phyloP scores from a whole-genome alignment of 2,888 invertebrate genomes.

The Cataglyphis altisquamis region DNA sequence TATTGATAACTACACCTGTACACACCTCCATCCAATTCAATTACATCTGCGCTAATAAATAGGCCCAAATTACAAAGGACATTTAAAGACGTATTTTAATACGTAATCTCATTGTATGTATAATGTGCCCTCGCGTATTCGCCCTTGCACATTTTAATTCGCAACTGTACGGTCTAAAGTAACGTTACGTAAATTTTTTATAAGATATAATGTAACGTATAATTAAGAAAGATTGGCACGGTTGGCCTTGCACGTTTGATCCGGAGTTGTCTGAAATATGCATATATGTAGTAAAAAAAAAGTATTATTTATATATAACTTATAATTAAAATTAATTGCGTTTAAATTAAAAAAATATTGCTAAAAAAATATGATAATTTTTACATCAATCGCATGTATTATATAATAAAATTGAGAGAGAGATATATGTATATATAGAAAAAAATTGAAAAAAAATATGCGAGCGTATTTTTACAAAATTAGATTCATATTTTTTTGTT shows the following conservation, averaged over 20 bases:
- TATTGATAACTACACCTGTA: conserved; percentile 59
- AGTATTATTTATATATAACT: neutral
- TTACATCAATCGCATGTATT: neutral
- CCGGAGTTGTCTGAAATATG: neutral
- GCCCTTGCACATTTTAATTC: neutral
- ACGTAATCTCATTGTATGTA: neutral
- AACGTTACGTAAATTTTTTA: conserved; percentile 22
- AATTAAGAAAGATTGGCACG: neutral
- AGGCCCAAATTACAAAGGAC: neutral
- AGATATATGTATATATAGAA: neutral
- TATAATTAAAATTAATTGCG: neutral
- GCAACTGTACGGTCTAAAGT: neutral
- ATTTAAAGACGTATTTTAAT: neutral
- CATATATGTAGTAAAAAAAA: neutral
- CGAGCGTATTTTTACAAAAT: neutral
- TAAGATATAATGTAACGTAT: neutral
- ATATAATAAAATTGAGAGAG: neutral
- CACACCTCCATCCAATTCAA: conserved; percentile 46
- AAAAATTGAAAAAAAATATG: neutral
- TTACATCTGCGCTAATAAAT: conserved; percentile 63
- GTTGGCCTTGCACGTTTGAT: conserved; percentile 8
- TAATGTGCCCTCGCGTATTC: neutral
- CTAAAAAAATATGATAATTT: neutral
- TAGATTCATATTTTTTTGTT: neutral
- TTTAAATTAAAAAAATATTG: conserved; percentile 11